Conservation (phyloP, 2,888 invertebrate species). For the Xestia sexstrigata region DNA sequence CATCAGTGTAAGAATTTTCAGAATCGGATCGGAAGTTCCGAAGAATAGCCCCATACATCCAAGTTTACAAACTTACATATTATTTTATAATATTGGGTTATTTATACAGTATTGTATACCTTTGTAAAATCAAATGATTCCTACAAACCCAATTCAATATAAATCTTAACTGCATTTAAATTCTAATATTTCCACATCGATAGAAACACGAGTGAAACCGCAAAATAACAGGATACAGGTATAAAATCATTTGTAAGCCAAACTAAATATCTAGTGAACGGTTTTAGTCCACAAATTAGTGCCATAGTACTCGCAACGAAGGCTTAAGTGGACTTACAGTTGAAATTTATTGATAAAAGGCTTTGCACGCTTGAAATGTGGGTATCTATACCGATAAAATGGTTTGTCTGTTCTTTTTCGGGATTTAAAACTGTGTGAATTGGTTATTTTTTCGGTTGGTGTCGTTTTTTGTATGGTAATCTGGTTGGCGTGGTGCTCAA, state of each 20-base stretch:
- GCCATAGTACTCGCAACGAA: conserved; percentile 61
- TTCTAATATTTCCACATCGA: conserved; percentile 3
- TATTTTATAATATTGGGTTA: not conserved
- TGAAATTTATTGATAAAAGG: conserved; percentile 77
- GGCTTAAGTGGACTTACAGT: conserved; percentile 70
- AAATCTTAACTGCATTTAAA: not conserved
- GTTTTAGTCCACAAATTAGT: conserved; percentile 73
- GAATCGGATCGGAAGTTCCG: not conserved
- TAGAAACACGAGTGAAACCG: conserved; percentile 8
- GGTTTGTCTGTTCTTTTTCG: conserved; percentile 51
- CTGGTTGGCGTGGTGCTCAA: not conserved
- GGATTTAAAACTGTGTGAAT: conserved; percentile 40
- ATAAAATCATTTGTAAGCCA: conserved; percentile 64
- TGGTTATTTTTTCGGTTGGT: conserved; percentile 10
- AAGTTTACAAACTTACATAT: not conserved
- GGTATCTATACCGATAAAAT: conserved; percentile 64
- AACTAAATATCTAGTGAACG: conserved; percentile 61
- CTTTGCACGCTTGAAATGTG: conserved; percentile 71
- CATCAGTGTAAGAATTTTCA: not conserved
- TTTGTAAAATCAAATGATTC: not conserved
- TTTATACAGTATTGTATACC: not conserved
- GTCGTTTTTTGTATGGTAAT: conserved; percentile 5
- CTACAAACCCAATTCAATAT: not conserved
- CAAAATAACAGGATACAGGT: conserved; percentile 31
- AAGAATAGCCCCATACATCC: not conserved